Conservation (phyloP, 2,113 vertebrate genomes). For the Mystacornis crossleyi region DNA sequence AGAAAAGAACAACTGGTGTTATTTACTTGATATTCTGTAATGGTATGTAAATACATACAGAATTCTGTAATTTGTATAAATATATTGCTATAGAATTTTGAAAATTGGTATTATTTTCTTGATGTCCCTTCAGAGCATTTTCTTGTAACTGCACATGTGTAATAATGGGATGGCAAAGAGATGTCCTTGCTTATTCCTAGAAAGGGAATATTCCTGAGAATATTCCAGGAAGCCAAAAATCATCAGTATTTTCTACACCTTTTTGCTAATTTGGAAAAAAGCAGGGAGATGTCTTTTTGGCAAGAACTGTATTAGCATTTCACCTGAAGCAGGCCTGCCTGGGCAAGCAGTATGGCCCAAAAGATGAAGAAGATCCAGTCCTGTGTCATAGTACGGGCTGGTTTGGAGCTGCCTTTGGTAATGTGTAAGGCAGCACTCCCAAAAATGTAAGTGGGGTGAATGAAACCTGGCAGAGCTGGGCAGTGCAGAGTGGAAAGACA, state of each 20-base stretch:
- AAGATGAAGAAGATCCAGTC: not conserved
- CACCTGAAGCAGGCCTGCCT: not conserved
- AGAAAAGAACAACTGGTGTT: not conserved
- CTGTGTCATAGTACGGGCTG: not conserved
- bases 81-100: constrained; percentile 76
- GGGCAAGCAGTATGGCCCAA: not conserved
- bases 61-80: constrained; percentile 78
- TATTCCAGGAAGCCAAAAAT: not conserved
- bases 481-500: not conserved
- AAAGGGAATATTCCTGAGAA: not conserved
- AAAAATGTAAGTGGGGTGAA: not conserved
- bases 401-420: not conserved
- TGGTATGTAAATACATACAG: constrained; percentile 73
- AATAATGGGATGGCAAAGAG: not conserved
- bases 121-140: constrained; percentile 61
- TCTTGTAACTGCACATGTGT: not conserved
- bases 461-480: not conserved
- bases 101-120: constrained; percentile 74
- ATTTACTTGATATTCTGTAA: constrained; percentile 71
- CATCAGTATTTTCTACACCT: not conserved
- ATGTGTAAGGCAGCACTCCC: not conserved
- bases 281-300: not conserved
- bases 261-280: not conserved
- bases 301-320: not conserved
- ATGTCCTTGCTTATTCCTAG: not conserved